Evolutionary conservation across 2,888 invertebrate species (phyloP).

Genomic region (Macrosiphum euphorbiae): DNA sequence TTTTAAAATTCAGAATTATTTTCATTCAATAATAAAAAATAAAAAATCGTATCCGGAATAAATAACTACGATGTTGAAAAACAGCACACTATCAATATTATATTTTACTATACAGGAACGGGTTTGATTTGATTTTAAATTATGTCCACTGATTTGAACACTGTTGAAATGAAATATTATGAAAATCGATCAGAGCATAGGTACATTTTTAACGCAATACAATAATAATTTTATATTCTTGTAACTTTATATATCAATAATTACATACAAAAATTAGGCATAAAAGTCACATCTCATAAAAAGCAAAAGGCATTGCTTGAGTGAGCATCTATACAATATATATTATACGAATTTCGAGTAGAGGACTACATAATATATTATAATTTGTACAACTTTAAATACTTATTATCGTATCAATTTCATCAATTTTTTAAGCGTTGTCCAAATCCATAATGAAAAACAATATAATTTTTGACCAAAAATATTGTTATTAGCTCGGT

Average conservation of each 20-base stretch:
- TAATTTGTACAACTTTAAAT: not conserved
- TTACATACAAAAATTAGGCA: too few relatives aligned
- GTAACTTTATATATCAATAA: too few relatives aligned
- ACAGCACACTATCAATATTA: not conserved
- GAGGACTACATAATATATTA: not conserved
- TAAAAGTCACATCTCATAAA: too few relatives aligned
- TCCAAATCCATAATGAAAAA: not conserved
- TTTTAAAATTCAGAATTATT: slow-evolving; percentile 5
- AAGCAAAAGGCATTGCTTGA: too few relatives aligned
- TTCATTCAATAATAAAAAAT: not conserved
- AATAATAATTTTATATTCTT: too few relatives aligned
- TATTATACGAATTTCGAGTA: not conserved
- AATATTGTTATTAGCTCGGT: not conserved
- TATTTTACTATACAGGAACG: not conserved
- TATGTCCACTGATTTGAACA: not conserved
- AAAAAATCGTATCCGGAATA: not conserved
- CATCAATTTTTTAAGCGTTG: rapidly evolving
- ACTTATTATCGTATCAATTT: not conserved
- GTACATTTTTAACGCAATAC: not conserved
- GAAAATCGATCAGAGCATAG: not conserved
- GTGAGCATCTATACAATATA: too few relatives aligned
- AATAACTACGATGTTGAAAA: not conserved
- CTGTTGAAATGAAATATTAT: not conserved
- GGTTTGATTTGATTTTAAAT: not conserved
- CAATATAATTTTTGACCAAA: not conserved